A percentile compares a stretch with the other conserved stretches of the same genome.
Evolutionary conservation across 2,113 vertebrate species (phyloP).

Genomic region (Recurvirostra avosetta): DNA sequence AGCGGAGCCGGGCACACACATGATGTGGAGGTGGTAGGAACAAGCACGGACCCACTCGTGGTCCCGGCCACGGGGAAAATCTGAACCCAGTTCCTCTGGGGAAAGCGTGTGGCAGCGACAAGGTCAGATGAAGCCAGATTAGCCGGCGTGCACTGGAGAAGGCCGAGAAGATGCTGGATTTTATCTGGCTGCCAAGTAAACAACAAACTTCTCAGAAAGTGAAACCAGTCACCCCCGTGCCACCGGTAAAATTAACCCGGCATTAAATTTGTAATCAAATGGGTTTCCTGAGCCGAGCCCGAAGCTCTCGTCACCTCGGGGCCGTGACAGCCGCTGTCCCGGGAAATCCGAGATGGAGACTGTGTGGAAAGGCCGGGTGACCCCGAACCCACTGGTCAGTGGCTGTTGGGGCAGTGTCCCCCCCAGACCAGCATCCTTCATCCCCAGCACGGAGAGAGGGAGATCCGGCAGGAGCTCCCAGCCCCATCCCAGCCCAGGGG

Average conservation of each 20-base stretch:
- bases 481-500: background rate
- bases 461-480: background rate
- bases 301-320: background rate
- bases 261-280: constrained; percentile 18
- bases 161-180: background rate
- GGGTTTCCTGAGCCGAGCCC: background rate
- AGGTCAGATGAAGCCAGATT: constrained; percentile 40
- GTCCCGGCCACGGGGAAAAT: background rate
- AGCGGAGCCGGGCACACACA: accelerated
- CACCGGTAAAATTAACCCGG: background rate
- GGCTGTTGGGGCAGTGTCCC: background rate
- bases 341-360: constrained; percentile 4
- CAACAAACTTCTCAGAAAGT: background rate
- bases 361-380: background rate
- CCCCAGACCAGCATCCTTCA: background rate
- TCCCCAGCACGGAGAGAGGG: accelerated
- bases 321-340: background rate
- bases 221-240: background rate
- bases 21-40: accelerated
- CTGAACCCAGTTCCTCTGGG: background rate
- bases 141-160: background rate
- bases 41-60: accelerated
- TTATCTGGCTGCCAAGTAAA: background rate
- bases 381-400: background rate
- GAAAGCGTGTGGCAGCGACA: background rate